A percentile compares a stretch with the other conserved stretches of the same genome.
phyloP scores from a whole-genome alignment of 92 coral and sea anemone genomes.

The Siderastrea radians region DNA sequence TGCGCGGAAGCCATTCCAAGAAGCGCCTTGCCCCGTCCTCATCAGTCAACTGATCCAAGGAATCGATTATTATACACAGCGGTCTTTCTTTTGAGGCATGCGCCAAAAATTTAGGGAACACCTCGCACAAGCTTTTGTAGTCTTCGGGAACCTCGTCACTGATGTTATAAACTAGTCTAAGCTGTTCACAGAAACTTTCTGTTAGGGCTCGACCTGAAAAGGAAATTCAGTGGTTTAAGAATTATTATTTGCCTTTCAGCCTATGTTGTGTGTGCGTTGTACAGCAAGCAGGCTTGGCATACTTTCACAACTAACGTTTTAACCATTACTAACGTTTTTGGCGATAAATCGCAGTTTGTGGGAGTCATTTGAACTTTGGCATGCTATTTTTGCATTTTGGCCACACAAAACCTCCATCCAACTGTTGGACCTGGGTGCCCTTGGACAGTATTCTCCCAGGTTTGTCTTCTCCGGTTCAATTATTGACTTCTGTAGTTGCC shows the following conservation, averaged over 20 bases:
- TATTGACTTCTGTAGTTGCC: too few species aligned
- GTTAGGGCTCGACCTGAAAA: conserved; percentile 69
- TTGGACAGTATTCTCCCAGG: too few species aligned
- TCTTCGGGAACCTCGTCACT: conserved; percentile 64
- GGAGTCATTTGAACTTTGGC: too few species aligned
- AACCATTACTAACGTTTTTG: too few species aligned
- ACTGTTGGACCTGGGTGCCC: too few species aligned
- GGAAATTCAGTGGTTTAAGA: not conserved
- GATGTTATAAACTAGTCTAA: conserved; percentile 56
- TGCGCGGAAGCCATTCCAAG: conserved; percentile 79
- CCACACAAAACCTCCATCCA: too few species aligned
- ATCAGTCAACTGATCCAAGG: conserved; percentile 78
- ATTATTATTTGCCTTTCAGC: not conserved
- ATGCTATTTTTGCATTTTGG: too few species aligned
- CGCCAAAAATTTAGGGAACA: conserved; percentile 55
- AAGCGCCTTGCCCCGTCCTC: conserved; percentile 71
- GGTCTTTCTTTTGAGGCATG: conserved; percentile 62
- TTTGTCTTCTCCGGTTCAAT: too few species aligned
- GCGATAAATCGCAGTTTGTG: too few species aligned
- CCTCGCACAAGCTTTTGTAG: conserved; percentile 63
- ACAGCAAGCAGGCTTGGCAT: too few species aligned
- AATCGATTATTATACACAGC: conserved; percentile 75
- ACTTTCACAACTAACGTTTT: too few species aligned
- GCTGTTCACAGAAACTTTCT: conserved; percentile 64
- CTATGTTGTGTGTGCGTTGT: not conserved